A percentile compares a stretch with the other conserved stretches of the same genome.
Conservation (phyloP, 2,797 vertebrate genomes). For the Gastrophryne carolinensis region DNA sequence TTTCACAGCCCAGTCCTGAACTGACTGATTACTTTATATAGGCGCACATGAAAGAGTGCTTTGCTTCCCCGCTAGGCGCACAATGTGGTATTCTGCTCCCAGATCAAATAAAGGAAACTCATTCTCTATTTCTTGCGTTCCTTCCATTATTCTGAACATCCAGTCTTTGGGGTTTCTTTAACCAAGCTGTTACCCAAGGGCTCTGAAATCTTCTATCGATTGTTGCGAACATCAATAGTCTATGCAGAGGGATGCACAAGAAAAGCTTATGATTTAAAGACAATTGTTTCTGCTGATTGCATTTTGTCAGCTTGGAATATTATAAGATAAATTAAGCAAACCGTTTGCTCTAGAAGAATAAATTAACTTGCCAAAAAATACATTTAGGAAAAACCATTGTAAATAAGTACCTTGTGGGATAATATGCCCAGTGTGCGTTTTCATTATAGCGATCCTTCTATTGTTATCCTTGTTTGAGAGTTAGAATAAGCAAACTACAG, state of each 20-base stretch:
- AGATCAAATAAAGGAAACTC: conserved; percentile 56
- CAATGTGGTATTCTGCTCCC: conserved; percentile 54
- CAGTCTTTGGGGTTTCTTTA: conserved; percentile 46
- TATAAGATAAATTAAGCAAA: neutral
- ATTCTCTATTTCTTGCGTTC: conserved; percentile 46
- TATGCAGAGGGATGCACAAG: neutral
- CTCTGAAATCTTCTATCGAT: conserved; percentile 15
- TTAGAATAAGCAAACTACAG: no score
- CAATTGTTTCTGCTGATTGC: neutral
- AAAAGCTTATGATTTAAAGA: conserved; percentile 49
- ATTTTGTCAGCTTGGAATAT: neutral
- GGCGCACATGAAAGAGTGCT: conserved; percentile 55
- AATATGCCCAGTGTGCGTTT: no score
- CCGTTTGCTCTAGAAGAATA: no score
- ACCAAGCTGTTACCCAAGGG: conserved; percentile 1
- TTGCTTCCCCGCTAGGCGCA: conserved; percentile 48
- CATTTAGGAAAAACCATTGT: no score
- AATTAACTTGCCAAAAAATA: no score
- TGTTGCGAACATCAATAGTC: neutral
- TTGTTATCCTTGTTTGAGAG: no score
- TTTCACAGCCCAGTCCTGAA: conserved; percentile 54
- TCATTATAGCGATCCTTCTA: no score
- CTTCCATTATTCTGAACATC: conserved; percentile 47
- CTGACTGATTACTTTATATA: conserved; percentile 61
- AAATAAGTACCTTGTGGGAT: no score